Evolutionary conservation across 1,140 invertebrate species (phyloP), one percentile per base, ranked within the genome.

Genomic region (Euwallacea similis): DNA sequence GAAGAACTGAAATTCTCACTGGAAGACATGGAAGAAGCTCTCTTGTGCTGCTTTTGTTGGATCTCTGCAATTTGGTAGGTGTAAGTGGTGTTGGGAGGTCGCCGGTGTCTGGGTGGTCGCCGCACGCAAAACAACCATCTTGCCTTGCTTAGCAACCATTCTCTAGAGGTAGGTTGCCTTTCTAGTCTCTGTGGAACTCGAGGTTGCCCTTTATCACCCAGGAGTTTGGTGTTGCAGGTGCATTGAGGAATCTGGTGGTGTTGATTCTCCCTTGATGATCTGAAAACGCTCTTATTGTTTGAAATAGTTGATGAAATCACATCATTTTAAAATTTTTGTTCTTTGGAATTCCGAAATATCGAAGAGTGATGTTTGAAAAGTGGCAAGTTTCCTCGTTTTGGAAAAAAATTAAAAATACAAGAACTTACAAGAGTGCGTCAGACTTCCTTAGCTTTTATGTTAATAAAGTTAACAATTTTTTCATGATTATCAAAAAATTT

Each of bases 1-100:
- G 92, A 94, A 1, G 93, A 94, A 63, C 91, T 93, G 82, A 93
- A 96, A 79, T 96, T 95, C 71, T 93, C 92, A 79, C 92, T 94
- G 7, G 93, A 94, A 0, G 92, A 93, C 13, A 95, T 91, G 0
- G 92, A 94, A 9, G 91, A 91, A 4, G 92, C 88, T 16, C 92
- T 81, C 80, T 88, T 90, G 78, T 88, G 90, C 77, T 88, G 90
- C 73, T 88, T 91, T 60, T 91, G 88, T 73, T 90, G 89, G 21
- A 92, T 87, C 78, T 92, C 90, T 0, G 91, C 90, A n/a, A 92
- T 91, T 74, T 91, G 90, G 79, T 93, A 92, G 42, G 90, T 89
- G 76, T 92, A 92, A 42, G 90, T 88, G 78, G 91, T 89, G 63
- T 69, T 87, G 0, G 86, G 82, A n/a, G 83, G 81, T 21, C 80